phyloP scores from a whole-genome alignment of 2,888 invertebrate genomes.

The Leptura quadrifasciata region DNA sequence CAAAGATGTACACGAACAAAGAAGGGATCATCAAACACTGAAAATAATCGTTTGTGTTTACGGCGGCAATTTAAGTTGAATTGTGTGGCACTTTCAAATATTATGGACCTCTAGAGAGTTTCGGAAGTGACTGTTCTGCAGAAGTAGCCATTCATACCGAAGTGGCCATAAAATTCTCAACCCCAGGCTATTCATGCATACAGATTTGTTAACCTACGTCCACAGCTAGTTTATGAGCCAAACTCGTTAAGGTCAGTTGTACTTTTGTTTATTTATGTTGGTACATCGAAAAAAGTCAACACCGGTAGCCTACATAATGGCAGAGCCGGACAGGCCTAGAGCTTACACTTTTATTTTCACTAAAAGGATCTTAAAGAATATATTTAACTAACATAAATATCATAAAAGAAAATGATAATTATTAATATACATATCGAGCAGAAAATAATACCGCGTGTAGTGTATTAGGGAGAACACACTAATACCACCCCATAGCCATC shows the following conservation, averaged over 20 bases:
- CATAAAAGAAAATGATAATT: too few species aligned
- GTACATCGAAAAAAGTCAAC: constrained; percentile 6
- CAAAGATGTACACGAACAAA: neutral
- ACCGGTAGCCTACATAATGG: constrained; percentile 28
- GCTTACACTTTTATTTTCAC: too few species aligned
- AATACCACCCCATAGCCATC: too few species aligned
- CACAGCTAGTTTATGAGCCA: constrained; percentile 33
- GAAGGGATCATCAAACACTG: constrained; percentile 10
- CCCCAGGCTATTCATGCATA: constrained; percentile 47
- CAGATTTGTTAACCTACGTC: constrained; percentile 51
- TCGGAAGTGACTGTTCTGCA: constrained; percentile 38
- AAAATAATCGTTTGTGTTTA: constrained; percentile 30
- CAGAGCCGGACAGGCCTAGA: neutral
- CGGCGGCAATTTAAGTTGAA: constrained; percentile 31
- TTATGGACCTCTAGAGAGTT: constrained; percentile 39
- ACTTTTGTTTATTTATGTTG: constrained; percentile 28
- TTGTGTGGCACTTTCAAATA: constrained; percentile 39
- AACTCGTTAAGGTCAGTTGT: constrained; percentile 33
- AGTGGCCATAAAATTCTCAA: constrained; percentile 37
- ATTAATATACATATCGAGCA: too few species aligned
- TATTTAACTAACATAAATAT: too few species aligned
- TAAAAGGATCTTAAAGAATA: too few species aligned
- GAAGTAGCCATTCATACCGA: constrained; percentile 41
- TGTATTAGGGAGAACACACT: too few species aligned
- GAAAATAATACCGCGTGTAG: too few species aligned